Conservation (phyloP, 2,113 vertebrate genomes). For the Clarias gariepinus region DNA sequence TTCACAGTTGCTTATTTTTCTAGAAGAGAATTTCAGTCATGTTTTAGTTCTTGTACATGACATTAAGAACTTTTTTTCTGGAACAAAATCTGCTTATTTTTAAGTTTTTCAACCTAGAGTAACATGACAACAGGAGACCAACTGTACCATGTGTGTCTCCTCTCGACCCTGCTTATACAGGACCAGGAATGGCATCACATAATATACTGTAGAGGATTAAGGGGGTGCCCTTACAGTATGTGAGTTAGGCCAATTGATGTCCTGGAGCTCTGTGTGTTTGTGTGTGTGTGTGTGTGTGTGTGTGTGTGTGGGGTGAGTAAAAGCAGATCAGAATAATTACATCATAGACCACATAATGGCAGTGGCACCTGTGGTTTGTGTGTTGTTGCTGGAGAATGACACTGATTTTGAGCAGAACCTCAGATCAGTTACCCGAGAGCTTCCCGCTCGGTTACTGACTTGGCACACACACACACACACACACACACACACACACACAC, state of each 20-base stretch:
- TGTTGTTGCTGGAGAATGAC: conserved; percentile 63
- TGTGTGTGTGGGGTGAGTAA: conserved; percentile 42
- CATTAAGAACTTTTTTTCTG: not conserved
- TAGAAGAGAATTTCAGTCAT: not conserved
- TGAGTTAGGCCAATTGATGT: conserved; percentile 47
- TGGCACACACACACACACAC: not conserved
- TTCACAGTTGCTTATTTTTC: not conserved
- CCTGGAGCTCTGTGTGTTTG: conserved; percentile 6
- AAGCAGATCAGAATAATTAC: conserved; percentile 54
- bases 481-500: not conserved
- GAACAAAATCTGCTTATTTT: not conserved
- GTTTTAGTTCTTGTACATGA: not conserved
- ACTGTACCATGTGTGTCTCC: not conserved
- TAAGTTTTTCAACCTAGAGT: not conserved
- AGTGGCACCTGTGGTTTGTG: conserved; percentile 58
- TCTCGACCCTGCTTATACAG: not conserved
- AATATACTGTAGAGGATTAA: conserved; percentile 7
- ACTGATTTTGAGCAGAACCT: conserved; percentile 60
- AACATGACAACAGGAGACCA: not conserved
- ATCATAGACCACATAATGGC: conserved; percentile 52
- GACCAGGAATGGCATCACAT: conserved; percentile 32
- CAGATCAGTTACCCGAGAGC: conserved; percentile 63
- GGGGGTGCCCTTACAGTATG: not conserved
- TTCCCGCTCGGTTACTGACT: conserved; percentile 61
- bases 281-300: conserved; percentile 22